Evolutionary conservation across 2,888 invertebrate species (phyloP), one percentile per base, ranked within the genome.

Genomic region (Allophyes oxyacanthae): DNA sequence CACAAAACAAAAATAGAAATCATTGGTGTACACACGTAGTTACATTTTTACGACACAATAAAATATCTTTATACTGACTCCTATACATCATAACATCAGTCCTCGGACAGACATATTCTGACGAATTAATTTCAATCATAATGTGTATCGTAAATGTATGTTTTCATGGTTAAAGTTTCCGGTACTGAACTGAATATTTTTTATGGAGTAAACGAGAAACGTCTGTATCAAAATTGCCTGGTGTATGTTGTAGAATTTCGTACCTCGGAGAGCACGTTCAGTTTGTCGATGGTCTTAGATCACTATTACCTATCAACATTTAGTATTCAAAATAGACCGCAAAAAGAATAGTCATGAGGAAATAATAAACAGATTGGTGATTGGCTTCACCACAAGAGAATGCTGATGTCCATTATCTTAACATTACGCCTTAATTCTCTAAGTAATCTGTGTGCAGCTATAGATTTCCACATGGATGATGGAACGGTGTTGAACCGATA

Each of bases 1-100:
- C 49, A 44, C 59, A 34, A 30, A 42, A 75, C 76, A 51, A 55
- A 82, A 83, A 85, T 83, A 84, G 81, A 64, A 50, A 42, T 43
- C 62, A 64, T 51, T 60, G 41, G 49, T 75, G 79, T 78, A 78
- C 81, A 75, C 77, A 75, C 77, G 58, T 75, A 67, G 70, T 77
- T 78, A 68, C 62, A 57, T 69, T 77, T 84, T 86, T 82, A 86
- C 77, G 78, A 75, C 79, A 76, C 67, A 75, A 82, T 86, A 84
- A 85, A 84, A 83, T 72, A 85, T 81, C 65, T 85, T 80, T 79
- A 81, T 76, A 73, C 20, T 34, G 34, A 20, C 48, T 32, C 34
- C 44, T 45, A 64, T 70, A 49, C 45, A 36, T 55, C 63, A 32
- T 42, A 50, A 42, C 46, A 51, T 48, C 51, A 33, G 52, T 66